Evolutionary conservation across 2,113 vertebrate species (phyloP).

Genomic region (Petrocephalus zakoni): DNA sequence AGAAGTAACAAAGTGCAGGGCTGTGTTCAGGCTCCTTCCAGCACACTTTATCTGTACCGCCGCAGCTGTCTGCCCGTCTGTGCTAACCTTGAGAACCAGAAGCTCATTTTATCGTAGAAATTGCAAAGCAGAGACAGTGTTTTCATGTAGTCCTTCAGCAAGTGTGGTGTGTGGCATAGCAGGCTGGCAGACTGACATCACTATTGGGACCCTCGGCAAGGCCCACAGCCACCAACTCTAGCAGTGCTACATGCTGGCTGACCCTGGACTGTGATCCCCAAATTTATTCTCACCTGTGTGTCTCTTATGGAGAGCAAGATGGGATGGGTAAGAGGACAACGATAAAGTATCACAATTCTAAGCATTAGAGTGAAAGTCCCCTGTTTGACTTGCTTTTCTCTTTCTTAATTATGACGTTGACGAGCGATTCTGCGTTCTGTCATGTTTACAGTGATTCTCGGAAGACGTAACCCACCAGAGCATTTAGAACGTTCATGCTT

Average conservation of each 20-base stretch:
- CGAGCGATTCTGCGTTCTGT: background rate
- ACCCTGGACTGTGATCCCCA: background rate
- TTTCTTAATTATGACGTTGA: background rate
- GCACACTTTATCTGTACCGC: background rate
- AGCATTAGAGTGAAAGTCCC: background rate
- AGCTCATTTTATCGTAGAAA: background rate
- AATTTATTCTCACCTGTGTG: background rate
- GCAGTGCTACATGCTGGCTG: background rate
- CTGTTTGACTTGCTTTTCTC: background rate
- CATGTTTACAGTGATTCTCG: background rate
- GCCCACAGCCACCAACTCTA: background rate
- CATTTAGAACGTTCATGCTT: background rate
- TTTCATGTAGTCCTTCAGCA: background rate
- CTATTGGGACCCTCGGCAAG: background rate
- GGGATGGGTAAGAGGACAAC: background rate
- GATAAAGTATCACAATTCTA: background rate
- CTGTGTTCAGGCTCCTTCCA: background rate
- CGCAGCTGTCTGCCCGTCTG: background rate
- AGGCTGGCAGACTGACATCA: background rate
- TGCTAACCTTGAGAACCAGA: background rate
- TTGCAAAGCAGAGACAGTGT: background rate
- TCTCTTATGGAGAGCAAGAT: background rate
- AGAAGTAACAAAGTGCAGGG: background rate
- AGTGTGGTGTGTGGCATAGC: background rate
- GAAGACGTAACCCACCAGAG: background rate